A percentile compares a stretch with the other conserved stretches of the same genome.
phyloP scores from a whole-genome alignment of 2,888 invertebrate genomes.

The Colletes collaris region DNA sequence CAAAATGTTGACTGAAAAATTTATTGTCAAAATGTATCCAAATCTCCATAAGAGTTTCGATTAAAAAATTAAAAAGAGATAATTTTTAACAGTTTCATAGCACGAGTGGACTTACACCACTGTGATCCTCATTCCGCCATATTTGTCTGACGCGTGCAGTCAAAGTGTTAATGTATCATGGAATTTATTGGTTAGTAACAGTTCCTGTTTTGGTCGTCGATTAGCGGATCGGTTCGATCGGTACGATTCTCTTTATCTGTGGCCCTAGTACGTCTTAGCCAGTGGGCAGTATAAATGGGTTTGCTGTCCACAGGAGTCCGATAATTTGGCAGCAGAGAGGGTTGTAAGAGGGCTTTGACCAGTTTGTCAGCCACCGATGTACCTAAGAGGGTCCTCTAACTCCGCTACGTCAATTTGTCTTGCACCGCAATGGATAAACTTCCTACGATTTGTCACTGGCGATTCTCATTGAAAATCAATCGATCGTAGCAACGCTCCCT shows the following conservation, averaged over 20 bases:
- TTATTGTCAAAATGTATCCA: no score
- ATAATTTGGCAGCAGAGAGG: slow-evolving; percentile 79
- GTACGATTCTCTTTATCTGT: slow-evolving; percentile 46
- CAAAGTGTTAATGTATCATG: no score
- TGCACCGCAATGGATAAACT: slow-evolving; percentile 77
- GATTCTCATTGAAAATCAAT: slow-evolving; percentile 61
- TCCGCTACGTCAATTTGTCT: slow-evolving; percentile 75
- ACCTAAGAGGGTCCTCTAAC: slow-evolving; percentile 71
- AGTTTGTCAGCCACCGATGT: slow-evolving; percentile 80
- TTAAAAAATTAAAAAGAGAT: no score
- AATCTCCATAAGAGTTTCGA: no score
- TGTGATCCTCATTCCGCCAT: no score
- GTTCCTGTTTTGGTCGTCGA: no score
- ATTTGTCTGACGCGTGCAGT: no score
- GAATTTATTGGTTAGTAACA: no score
- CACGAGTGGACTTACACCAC: no score
- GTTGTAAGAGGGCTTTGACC: slow-evolving; percentile 77
- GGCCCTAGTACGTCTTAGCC: slow-evolving; percentile 42
- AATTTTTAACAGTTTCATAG: no score
- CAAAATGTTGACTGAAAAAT: no score
- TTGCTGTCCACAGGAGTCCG: slow-evolving; percentile 79
- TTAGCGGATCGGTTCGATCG: neutral
- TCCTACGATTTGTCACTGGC: slow-evolving; percentile 67
- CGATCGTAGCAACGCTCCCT: slow-evolving; percentile 10
- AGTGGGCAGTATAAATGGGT: slow-evolving; percentile 78